phyloP scores from a whole-genome alignment of 2,888 invertebrate genomes.

The Epiblema foenella region DNA sequence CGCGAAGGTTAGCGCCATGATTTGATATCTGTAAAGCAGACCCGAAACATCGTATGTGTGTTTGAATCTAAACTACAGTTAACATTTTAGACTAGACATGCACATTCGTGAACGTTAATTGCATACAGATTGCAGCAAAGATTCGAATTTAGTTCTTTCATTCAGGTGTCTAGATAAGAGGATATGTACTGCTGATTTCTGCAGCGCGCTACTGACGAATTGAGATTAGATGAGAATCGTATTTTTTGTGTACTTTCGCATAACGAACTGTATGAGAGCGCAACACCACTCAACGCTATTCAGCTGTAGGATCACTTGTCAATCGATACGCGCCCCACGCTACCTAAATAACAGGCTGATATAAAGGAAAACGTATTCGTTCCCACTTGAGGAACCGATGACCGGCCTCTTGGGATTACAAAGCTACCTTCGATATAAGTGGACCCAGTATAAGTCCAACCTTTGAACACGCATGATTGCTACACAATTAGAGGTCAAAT shows the following conservation, averaged over 20 bases:
- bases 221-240: not conserved
- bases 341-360: conserved; percentile 70
- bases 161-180: conserved; percentile 31
- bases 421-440: not conserved
- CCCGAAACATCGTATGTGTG: not conserved
- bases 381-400: conserved; percentile 55
- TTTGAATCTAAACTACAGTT: not conserved
- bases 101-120: conserved; percentile 62
- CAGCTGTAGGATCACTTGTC: conserved; percentile 52
- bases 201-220: not conserved
- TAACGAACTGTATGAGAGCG: not conserved
- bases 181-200: conserved; percentile 48
- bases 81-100: conserved; percentile 44
- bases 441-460: not conserved
- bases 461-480: not conserved
- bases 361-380: conserved; percentile 63
- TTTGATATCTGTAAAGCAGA: conserved; percentile 53
- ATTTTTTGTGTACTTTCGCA: not conserved
- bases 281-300: not conserved
- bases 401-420: conserved; percentile 35
- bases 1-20: conserved; percentile 64
- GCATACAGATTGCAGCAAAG: conserved; percentile 42
- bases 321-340: conserved; percentile 66
- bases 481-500: not conserved
- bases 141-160: conserved; percentile 34